phyloP scores from a whole-genome alignment of 2,888 invertebrate species.

The Drosophila paranaensis region DNA sequence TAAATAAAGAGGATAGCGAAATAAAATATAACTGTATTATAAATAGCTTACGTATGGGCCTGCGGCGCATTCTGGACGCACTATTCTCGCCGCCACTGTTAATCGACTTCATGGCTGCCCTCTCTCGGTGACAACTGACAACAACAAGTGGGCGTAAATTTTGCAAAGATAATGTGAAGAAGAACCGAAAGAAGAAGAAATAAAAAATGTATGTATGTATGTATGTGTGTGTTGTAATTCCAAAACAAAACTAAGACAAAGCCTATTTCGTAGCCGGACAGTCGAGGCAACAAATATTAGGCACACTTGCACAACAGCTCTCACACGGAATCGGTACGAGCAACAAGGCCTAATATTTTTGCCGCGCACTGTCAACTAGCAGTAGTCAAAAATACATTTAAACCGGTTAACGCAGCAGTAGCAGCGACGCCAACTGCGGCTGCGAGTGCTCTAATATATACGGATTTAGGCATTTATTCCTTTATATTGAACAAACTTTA shows the following conservation, averaged over 20 bases:
- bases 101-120: constrained; percentile 59
- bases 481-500: constrained; percentile 31
- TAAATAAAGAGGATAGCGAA: constrained; percentile 38
- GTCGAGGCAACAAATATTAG: constrained; percentile 14
- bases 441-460: constrained; percentile 10
- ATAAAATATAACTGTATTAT: constrained; percentile 41
- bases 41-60: constrained; percentile 79
- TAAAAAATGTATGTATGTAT: constrained; percentile 37
- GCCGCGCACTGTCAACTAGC: constrained; percentile 31
- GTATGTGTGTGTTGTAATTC: constrained; percentile 21
- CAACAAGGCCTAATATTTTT: constrained; percentile 21
- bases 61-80: constrained; percentile 73
- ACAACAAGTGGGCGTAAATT: constrained; percentile 62
- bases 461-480: constrained; percentile 11
- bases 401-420: constrained; percentile 42
- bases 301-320: constrained; percentile 13
- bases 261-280: constrained; percentile 27
- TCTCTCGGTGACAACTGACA: constrained; percentile 36
- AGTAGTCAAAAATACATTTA: constrained; percentile 28
- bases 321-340: neutral
- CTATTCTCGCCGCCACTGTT: constrained; percentile 70
- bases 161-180: constrained; percentile 60
- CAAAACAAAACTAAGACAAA: constrained; percentile 36
- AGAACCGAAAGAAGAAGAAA: constrained; percentile 60
- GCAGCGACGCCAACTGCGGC: constrained; percentile 1